Evolutionary conservation across 2,797 vertebrate genomes (phyloP).

Genomic region (Acanthurus lineatus): DNA sequence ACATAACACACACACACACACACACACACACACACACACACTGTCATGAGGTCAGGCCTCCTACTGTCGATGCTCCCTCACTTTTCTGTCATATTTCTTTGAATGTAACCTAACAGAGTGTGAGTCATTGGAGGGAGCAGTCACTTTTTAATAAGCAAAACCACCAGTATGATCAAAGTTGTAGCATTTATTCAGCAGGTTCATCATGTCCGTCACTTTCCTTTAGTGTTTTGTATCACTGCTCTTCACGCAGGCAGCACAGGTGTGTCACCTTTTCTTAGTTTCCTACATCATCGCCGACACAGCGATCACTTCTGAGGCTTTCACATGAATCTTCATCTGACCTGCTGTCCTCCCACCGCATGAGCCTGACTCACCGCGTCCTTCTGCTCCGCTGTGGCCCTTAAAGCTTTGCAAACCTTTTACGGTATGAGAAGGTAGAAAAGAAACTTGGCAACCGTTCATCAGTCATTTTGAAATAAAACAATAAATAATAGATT

Average conservation of each 20-base stretch:
- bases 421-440: background rate
- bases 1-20: too few relatives aligned
- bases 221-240: background rate
- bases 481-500: background rate
- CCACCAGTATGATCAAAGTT: background rate
- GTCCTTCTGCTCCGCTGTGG: background rate
- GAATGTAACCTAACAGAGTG: too few relatives aligned
- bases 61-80: background rate
- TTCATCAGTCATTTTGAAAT: background rate
- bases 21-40: background rate
- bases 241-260: too few relatives aligned
- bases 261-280: too few relatives aligned
- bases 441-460: background rate
- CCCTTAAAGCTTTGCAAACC: background rate
- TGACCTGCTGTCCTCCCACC: background rate
- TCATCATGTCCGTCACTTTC: background rate
- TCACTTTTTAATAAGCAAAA: background rate
- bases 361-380: background rate
- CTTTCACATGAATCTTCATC: background rate
- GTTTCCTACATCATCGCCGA: background rate
- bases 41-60: background rate
- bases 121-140: background rate
- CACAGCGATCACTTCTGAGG: background rate
- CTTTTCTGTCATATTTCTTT: background rate
- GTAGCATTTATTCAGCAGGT: background rate